Base-by-base conservation (phyloP, 2,113 vertebrate genomes). In the Brevimyrus niger region DNA sequence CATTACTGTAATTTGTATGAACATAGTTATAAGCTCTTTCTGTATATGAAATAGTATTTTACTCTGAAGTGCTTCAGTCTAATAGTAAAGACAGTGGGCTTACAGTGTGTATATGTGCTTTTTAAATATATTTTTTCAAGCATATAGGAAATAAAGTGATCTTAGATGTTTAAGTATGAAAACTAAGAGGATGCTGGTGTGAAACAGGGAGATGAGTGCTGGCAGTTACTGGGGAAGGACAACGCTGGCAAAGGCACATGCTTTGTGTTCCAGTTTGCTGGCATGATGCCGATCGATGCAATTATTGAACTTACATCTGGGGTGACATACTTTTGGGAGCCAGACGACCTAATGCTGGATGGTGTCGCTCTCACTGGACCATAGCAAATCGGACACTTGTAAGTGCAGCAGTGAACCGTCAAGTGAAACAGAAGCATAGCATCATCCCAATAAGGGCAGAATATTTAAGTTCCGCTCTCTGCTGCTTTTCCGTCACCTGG, bases 301-400 rank as follows among this genome's bases (percentile, higher is more conserved):
- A 7, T 21, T 90, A 93, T 92, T 86, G 91, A 93, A 87, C 87
- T 42, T 82, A 69, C 69, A 89, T 91, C 88, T 90, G 65, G 84
- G 87, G 55, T 90, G 91, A 89, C 90, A 42, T 82, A 85, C 87
- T 89, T 42, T 15, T 53, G 69, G 21, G 23, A n/a, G 48, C 27
- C 47, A 35, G 7, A 21, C 47, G 3, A 48, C 15, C 13, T 31
- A 80, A 19, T 50, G 27, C n/a, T 42, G 69, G 27, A 19, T 35
- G 3, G 19, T 48, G 42, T 27, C 21, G n/a, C 27, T 69, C n/a
- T 69, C 61, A 69, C n/a, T 69, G 61, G 61, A 69, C 8, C n/a
- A 21, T 48, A 48, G 35, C 6, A 31, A 47, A 55, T 88, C 46
- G 15, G 88, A 21, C 55, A 55, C n/a, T 38, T 46, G 58, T 35